Base-by-base conservation (phyloP, 2,888 invertebrate species). In the Baccha elongata region DNA sequence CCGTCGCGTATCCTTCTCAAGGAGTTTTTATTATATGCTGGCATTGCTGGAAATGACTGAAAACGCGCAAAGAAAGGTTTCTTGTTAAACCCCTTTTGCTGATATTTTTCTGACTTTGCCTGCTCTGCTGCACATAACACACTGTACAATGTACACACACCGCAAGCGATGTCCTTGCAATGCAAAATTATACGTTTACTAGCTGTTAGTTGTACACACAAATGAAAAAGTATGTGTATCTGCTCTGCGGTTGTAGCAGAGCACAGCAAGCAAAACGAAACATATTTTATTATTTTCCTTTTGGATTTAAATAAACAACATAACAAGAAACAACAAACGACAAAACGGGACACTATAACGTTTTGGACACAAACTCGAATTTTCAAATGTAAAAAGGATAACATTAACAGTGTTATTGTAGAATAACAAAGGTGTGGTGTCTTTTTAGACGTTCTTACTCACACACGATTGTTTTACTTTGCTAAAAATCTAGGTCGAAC, bases 141-240 rank as follows among this genome's bases (percentile, higher is more conserved):
- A 1, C 37, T n/a, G 19, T 19, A 21, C 2, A 32, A 11, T 10
- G 13, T 55, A 21, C 23, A 58, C 46, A 64, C 32, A 50, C 52
- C 42, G 26, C 50, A 52, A 67, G 52, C 26, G 26, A 52, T 78
- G 76, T 78, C 76, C 72, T 73, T 68, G 44, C 62, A 55, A 68
- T 83, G 68, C 48, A 64, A 78, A 78, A 68, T 76, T 78, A 83
- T 78, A 83, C 72, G 76, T 83, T 67, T 37, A 46, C 60, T 75
- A 65, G 52, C 69, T 60, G 60, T 64, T 68, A 32, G 42, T 55
- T 55, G 15, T 26, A 48, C 48, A 26, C 58, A 42, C 67, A 83
- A 83, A 83, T 78, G 73, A 62, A 68, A 83, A 78, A 83, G 68
- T 55, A 78, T 83, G 78, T 78, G 55, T 83, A 73, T 78, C 83